phyloP scores from a whole-genome alignment of 2,113 vertebrate genomes.

The Equus przewalskii region DNA sequence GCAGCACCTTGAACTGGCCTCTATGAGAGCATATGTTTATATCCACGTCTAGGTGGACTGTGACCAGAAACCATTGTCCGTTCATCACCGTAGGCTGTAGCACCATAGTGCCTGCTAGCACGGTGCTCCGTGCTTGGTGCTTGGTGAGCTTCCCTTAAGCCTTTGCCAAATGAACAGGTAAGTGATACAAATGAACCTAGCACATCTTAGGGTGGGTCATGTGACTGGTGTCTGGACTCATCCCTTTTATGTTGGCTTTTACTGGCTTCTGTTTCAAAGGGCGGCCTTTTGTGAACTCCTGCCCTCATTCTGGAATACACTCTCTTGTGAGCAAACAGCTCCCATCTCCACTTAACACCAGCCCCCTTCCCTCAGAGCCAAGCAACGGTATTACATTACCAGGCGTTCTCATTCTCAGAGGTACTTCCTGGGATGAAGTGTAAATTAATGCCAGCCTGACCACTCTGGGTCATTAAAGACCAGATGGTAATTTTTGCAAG shows the following conservation, averaged over 20 bases:
- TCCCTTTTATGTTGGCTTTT: not conserved
- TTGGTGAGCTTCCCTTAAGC: not conserved
- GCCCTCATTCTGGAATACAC: not conserved
- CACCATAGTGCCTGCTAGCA: rapidly evolving
- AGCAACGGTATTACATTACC: constrained; percentile 11
- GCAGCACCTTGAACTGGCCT: not conserved
- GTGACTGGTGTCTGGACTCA: not conserved
- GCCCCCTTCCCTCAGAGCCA: not conserved
- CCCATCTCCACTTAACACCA: not conserved
- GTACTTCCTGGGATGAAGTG: constrained; percentile 67
- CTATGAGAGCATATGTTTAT: not conserved
- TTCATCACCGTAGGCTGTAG: no score
- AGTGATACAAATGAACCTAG: not conserved
- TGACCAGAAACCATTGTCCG: not conserved
- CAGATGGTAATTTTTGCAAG: constrained; percentile 58
- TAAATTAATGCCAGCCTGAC: constrained; percentile 77
- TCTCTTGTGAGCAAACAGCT: constrained; percentile 2
- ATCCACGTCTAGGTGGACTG: not conserved
- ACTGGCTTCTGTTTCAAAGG: not conserved
- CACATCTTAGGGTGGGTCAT: not conserved
- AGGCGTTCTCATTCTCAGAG: constrained; percentile 45
- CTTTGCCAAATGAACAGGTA: not conserved
- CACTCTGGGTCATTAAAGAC: constrained; percentile 55
- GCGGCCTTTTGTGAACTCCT: constrained; percentile 34
- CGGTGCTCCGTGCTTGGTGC: no score